These are phyloP conservation scores for Drosophila eugracilis DNA, from an alignment of 1,140 invertebrate species.

Conservation along the genomic window DNA sequence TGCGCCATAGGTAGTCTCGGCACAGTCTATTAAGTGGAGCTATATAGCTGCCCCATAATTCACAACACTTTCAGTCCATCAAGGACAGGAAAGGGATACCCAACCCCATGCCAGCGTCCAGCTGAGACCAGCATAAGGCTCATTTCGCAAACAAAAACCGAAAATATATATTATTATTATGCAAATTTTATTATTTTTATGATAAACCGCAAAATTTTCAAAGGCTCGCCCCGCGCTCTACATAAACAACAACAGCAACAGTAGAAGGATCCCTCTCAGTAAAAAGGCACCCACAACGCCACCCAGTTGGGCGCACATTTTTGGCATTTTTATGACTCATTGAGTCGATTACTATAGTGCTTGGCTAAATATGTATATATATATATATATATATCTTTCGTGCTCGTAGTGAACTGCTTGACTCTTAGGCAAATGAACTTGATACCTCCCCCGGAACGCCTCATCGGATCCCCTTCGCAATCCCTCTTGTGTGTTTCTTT, in stretches of 20 bases:
- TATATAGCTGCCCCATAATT: conserved; percentile 73
- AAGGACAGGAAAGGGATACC: conserved; percentile 54
- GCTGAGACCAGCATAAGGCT: conserved; percentile 55
- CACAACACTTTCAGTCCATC: conserved; percentile 81
- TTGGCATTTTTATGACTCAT: conserved; percentile 83
- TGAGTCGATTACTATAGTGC: conserved; percentile 77
- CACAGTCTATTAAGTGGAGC: conserved; percentile 59
- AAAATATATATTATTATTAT: conserved; percentile 72
- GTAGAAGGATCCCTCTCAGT: conserved; percentile 28
- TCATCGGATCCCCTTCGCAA: conserved; percentile 2
- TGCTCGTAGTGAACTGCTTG: conserved; percentile 46
- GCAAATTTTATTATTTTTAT: conserved; percentile 83
- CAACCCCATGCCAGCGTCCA: no score
- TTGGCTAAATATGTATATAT: conserved; percentile 19
- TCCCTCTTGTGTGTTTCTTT: conserved; percentile 13
- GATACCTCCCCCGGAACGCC: neutral
- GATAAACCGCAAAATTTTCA: conserved; percentile 79
- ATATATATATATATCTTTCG: conserved; percentile 9
- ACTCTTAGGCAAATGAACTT: conserved; percentile 71
- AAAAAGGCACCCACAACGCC: conserved; percentile 13
- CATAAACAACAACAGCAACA: conserved; percentile 63
- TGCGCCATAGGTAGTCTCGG: conserved; percentile 44
- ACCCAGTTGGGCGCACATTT: conserved; percentile 72
- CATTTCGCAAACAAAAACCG: conserved; percentile 64
- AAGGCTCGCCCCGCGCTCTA: conserved; percentile 34